Base-by-base conservation (phyloP, 2,797 vertebrate species). In the Crenuchus spilurus region DNA sequence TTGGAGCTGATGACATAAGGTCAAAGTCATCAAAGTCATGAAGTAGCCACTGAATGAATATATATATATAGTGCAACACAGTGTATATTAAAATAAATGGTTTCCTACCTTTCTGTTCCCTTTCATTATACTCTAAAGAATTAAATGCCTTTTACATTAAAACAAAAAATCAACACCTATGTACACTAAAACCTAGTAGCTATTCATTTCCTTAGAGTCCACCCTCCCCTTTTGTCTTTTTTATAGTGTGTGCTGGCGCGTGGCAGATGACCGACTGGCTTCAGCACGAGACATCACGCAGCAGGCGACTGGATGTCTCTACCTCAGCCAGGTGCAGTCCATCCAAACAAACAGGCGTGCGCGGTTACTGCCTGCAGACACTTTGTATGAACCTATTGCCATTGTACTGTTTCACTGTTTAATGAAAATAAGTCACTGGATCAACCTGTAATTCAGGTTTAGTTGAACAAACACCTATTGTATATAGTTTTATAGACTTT, bases 211-310 rank as follows among this genome's bases (percentile, higher is more conserved):
- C 86, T 31, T 13, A 22, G 9, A 18, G 1, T 26, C 20, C 35
- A 6, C 83, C 84, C 82, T 85, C 77, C 37, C 26, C 79, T 78
- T 85, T 26, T 14, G 11, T 77, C 37, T 20, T 84, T 87, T 89
- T 87, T 86, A 86, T 82, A 76, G 77, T 86, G 77, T 87, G 89
- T 91, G 89, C 90, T 90, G 84, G 79, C 79, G 84, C 72, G 85
- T 84, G 88, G 86, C 82, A 8, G 26, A 60, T 80, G 88, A 91
- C 88, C 82, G 88, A 90, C 35, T 5, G 49, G 35, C 41, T 13
- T 13, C 46, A 55, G 49, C 51, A 16, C 26, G 26, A 26, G 24
- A 16, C 5, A 11, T 16, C 26, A 24, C 62, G 26, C 66, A 57
- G 72, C 82, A 80, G 83, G 80, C 72, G 67, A 57, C 71, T 22